phyloP scores from a whole-genome alignment of 1,140 invertebrate genomes.

The Tetramorium parvispinum region DNA sequence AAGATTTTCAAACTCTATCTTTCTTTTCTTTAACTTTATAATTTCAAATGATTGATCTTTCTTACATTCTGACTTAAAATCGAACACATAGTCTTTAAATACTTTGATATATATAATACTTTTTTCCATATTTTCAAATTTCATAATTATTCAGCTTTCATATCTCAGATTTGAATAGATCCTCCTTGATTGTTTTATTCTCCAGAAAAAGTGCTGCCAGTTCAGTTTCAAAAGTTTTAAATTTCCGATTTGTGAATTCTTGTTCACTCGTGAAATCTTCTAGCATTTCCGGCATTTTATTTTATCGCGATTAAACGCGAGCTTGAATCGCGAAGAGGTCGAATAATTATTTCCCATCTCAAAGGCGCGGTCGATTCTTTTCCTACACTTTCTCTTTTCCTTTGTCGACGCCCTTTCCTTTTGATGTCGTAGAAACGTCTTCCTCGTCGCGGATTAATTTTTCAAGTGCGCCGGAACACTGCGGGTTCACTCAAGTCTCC shows the following conservation, averaged over 20 bases:
- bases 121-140: not conserved
- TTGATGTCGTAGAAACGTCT: not conserved
- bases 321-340: not conserved
- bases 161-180: not conserved
- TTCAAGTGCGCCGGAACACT: slow-evolving; percentile 23
- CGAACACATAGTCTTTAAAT: not conserved
- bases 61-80: not conserved
- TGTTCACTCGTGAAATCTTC: not conserved
- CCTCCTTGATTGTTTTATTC: not conserved
- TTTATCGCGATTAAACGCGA: slow-evolving; percentile 11
- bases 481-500: slow-evolving; percentile 10
- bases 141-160: not conserved
- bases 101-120: no score
- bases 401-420: not conserved
- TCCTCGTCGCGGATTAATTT: slow-evolving; percentile 49
- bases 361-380: not conserved
- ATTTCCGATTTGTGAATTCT: not conserved
- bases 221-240: not conserved
- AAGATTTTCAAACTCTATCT: not conserved
- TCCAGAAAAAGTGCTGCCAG: not conserved
- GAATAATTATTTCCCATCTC: slow-evolving; percentile 39
- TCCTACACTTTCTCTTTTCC: not conserved
- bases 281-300: not conserved
- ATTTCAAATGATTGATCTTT: not conserved
- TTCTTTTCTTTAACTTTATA: not conserved